A percentile compares a stretch with the other conserved stretches of the same genome.
These are phyloP conservation scores for Chondrosia reniformis DNA, from an alignment of 37 sponge, comb jelly and placozoan species.

Conservation along the genomic window DNA sequence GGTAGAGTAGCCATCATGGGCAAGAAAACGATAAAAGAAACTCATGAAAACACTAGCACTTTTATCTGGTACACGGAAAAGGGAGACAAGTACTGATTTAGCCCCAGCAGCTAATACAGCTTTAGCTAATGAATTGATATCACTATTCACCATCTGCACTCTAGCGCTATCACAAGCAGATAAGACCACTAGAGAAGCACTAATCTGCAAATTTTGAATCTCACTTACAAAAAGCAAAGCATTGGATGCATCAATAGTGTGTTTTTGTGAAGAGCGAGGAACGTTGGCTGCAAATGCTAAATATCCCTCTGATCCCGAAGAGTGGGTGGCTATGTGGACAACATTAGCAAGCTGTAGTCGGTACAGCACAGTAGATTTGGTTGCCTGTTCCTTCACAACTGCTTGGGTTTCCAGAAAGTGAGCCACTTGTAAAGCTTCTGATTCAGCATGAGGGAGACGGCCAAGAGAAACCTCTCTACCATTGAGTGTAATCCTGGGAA, in stretches of 20 bases:
- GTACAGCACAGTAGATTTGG: constrained; percentile 50
- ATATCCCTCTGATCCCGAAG: constrained; percentile 51
- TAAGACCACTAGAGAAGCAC: constrained; percentile 66
- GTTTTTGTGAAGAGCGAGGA: background rate
- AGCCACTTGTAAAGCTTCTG: constrained; percentile 59
- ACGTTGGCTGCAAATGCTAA: constrained; percentile 45
- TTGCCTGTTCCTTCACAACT: constrained; percentile 56
- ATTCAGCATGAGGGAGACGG: constrained; percentile 56
- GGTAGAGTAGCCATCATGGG: constrained; percentile 39
- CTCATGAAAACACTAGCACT: constrained; percentile 67
- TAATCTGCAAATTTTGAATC: constrained; percentile 49
- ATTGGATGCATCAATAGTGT: constrained; percentile 13
- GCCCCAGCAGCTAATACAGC: constrained; percentile 80
- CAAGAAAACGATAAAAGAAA: constrained; percentile 68
- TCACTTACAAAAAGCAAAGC: constrained; percentile 56
- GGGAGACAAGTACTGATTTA: constrained; percentile 59
- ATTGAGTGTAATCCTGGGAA: constrained; percentile 46
- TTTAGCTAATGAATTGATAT: constrained; percentile 63
- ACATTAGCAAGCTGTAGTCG: constrained; percentile 51
- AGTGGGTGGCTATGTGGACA: constrained; percentile 73
- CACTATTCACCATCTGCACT: constrained; percentile 47
- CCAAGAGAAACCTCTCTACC: constrained; percentile 45
- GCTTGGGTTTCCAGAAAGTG: constrained; percentile 45
- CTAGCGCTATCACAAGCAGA: constrained; percentile 59
- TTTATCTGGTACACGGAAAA: constrained; percentile 73